These are phyloP conservation scores for Cepaea nemoralis DNA, from an alignment of 1,140 invertebrate genomes.

Conservation along the genomic window DNA sequence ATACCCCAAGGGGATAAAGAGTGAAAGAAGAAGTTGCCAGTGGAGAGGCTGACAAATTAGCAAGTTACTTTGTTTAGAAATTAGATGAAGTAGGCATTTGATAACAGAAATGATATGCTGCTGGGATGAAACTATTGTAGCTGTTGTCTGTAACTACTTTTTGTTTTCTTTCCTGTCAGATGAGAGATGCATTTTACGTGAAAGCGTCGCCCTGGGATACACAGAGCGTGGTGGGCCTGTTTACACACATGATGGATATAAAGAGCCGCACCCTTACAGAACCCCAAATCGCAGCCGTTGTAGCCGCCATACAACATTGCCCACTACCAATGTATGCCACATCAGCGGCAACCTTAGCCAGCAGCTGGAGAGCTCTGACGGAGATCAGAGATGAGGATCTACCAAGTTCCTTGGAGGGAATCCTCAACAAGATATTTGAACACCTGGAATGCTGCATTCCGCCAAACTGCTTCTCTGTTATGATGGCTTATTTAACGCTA, in stretches of 20 bases:
- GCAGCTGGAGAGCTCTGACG: not conserved
- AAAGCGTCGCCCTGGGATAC: slow-evolving; percentile 28
- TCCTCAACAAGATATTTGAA: slow-evolving; percentile 21
- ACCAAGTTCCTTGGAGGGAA: slow-evolving; percentile 25
- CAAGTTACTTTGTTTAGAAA: no score
- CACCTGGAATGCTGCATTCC: not conserved
- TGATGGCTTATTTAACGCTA: slow-evolving; percentile 34
- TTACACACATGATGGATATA: not conserved
- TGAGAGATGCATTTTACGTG: slow-evolving; percentile 29
- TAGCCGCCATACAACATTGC: not conserved
- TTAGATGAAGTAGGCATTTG: no score
- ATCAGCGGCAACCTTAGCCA: not conserved
- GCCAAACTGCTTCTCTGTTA: slow-evolving; percentile 9
- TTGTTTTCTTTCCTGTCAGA: slow-evolving; percentile 16
- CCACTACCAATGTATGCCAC: slow-evolving; percentile 33
- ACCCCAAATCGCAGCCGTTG: not conserved
- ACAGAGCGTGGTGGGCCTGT: not conserved
- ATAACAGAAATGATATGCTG: no score
- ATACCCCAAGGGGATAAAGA: no score
- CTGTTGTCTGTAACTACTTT: not conserved
- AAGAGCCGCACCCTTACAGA: slow-evolving; percentile 6
- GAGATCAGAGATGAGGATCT: slow-evolving; percentile 18
- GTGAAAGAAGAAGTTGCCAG: no score
- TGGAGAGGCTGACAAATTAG: no score
- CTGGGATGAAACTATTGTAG: no score